Evolutionary conservation across 2,113 vertebrate species (phyloP).

Genomic region (Abramis brama): DNA sequence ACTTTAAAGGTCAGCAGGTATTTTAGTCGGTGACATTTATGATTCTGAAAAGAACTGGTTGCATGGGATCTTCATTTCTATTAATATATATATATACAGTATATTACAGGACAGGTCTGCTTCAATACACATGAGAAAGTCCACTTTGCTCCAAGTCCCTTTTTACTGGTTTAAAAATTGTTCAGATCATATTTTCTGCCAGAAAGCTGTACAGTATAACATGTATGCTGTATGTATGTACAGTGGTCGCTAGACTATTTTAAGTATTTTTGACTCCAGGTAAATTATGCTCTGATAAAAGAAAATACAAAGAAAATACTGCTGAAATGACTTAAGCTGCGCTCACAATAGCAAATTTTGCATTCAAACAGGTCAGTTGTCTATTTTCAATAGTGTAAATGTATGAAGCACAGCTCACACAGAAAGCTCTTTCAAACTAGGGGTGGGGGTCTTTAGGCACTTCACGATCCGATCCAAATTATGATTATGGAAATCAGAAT

Average conservation of each 20-base stretch:
- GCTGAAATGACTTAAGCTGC: neutral
- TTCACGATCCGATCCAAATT: no score
- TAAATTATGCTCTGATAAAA: neutral
- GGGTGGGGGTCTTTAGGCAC: no score
- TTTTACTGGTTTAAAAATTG: constrained; percentile 7
- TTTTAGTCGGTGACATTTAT: constrained; percentile 21
- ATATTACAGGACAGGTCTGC: neutral
- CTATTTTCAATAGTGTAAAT: no score
- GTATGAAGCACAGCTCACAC: no score
- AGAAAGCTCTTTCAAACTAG: no score
- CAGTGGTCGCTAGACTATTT: neutral
- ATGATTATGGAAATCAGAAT: no score
- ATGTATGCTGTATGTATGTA: no score
- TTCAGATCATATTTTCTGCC: neutral
- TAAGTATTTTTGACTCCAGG: neutral
- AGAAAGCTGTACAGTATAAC: neutral
- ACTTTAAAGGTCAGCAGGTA: constrained; percentile 19
- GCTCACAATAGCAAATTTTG: no score
- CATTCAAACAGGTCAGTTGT: no score
- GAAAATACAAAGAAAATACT: neutral
- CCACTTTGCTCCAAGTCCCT: neutral
- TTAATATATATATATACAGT: neutral
- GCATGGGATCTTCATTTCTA: constrained; percentile 21
- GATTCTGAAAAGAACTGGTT: constrained; percentile 18
- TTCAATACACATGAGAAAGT: neutral